A percentile compares a stretch with the other conserved stretches of the same genome.
phyloP scores from a whole-genome alignment of 1,140 invertebrate species.

The Drosophila tsacasi region DNA sequence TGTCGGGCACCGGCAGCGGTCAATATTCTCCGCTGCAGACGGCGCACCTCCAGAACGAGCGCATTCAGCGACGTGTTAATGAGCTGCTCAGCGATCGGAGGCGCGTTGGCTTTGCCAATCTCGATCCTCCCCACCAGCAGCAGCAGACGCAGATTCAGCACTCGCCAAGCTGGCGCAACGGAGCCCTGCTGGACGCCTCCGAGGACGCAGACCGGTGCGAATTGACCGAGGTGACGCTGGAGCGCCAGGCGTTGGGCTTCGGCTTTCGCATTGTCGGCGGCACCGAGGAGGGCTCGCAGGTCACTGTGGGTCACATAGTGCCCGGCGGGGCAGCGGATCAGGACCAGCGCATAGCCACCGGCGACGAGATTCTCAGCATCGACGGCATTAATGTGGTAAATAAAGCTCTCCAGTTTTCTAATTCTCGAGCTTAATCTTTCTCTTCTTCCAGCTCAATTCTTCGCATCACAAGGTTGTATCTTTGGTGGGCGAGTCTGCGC shows the following conservation, averaged over 20 bases:
- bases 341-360: slow-evolving; percentile 93
- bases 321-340: slow-evolving; percentile 95
- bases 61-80: slow-evolving; percentile 80
- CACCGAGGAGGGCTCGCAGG: slow-evolving; percentile 98
- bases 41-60: slow-evolving; percentile 80
- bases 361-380: slow-evolving; percentile 96
- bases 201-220: slow-evolving; percentile 87
- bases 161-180: slow-evolving; percentile 70
- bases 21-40: slow-evolving; percentile 79
- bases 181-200: slow-evolving; percentile 72
- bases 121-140: slow-evolving; percentile 66
- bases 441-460: slow-evolving; percentile 87
- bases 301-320: slow-evolving; percentile 97
- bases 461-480: slow-evolving; percentile 96
- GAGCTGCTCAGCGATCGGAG: slow-evolving; percentile 77
- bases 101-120: slow-evolving; percentile 76
- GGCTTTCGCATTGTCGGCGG: slow-evolving; percentile 99
- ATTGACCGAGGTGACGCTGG: slow-evolving; percentile 92
- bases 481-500: slow-evolving; percentile 93
- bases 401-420: fast-evolving
- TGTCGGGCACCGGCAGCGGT: slow-evolving; percentile 5
- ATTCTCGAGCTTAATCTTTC: neutral
- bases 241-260: slow-evolving; percentile 94
- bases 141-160: slow-evolving; percentile 50
- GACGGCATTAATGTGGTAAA: slow-evolving; percentile 91